Evolutionary conservation across 2,113 vertebrate genomes (phyloP), one percentile per base, ranked within the genome.

Genomic region (Ictidomys tridecemlineatus): DNA sequence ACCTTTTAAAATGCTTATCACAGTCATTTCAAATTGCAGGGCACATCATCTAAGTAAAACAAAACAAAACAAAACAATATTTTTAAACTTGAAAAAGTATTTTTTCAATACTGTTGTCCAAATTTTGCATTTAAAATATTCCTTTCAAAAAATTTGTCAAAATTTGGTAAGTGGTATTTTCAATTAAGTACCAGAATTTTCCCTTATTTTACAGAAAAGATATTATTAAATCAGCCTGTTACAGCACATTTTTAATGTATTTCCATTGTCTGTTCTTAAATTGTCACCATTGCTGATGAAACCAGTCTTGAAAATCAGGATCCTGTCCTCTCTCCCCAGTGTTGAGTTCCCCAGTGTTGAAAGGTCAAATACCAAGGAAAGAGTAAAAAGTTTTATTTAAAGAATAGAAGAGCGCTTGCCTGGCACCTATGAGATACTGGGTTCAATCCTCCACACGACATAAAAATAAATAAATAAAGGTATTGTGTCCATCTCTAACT

Each of bases 91-190:
- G 45, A 94, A 83, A 88, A 84, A 22, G 34, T 95, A 0, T 1
- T 18, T 45, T 45, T 45, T 45, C 8, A 8, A 45, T 45, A 45
- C 32, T n/a, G 8, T 78, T 76, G 69, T 2, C 1, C 20, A 92
- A 69, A 51, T 1, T 73, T 89, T 48, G n/a, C 11, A 94, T 89
- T 63, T 73, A 53, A 85, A 92, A 73, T 93, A 45, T 65, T 80
- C 2, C 8, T 82, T 89, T 86, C 61, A 34, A 63, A 91, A 95
- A 76, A 37, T 7, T 4, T 45, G 22, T 85, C 42, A 84, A 76
- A 84, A 80, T 30, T 42, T 84, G 18, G 72, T 93, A 61, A 67
- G n/a, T 34, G 48, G 8, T 70, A 74, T 65, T 97, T 89, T 89
- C 42, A 69, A 42, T 79, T 79, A 87, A 72, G n/a, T 70, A 53